Evolutionary conservation across 2,797 vertebrate species (phyloP).

Genomic region (Ptychobarbus kaznakovi): DNA sequence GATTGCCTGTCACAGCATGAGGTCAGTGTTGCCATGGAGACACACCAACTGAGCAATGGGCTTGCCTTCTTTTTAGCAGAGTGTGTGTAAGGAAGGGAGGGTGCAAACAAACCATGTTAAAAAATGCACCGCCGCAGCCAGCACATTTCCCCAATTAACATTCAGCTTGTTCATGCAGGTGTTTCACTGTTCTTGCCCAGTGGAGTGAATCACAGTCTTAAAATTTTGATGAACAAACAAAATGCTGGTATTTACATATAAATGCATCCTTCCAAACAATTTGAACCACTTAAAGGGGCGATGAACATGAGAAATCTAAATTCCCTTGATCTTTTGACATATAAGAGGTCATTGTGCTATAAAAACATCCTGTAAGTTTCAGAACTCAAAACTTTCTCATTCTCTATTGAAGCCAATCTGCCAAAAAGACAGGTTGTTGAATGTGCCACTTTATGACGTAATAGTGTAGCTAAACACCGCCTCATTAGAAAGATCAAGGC

Average conservation of each 20-base stretch:
- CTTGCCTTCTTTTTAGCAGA: constrained; percentile 39
- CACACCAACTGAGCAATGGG: constrained; percentile 65
- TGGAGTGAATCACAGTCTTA: background rate
- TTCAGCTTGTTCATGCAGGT: constrained; percentile 18
- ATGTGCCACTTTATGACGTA: background rate
- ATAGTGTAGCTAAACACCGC: background rate
- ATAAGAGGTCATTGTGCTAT: too few relatives aligned
- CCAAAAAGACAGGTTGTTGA: background rate
- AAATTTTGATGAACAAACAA: background rate
- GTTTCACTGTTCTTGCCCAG: constrained; percentile 26
- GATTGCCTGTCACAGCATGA: constrained; percentile 72
- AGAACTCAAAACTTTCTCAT: background rate
- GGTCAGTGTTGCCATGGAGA: constrained; percentile 68
- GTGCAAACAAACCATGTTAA: constrained; percentile 21
- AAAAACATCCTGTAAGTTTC: background rate
- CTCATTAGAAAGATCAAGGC: background rate
- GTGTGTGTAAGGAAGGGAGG: constrained; percentile 3
- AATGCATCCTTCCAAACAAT: background rate
- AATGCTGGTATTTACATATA: background rate
- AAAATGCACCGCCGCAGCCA: constrained; percentile 20
- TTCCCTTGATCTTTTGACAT: background rate
- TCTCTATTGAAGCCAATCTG: background rate
- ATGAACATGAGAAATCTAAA: background rate
- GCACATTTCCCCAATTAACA: constrained; percentile 13
- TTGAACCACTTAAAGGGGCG: background rate